Evolutionary conservation across 2,888 invertebrate species (phyloP), one percentile per base, ranked within the genome.

Genomic region (Chironomus riparius): DNA sequence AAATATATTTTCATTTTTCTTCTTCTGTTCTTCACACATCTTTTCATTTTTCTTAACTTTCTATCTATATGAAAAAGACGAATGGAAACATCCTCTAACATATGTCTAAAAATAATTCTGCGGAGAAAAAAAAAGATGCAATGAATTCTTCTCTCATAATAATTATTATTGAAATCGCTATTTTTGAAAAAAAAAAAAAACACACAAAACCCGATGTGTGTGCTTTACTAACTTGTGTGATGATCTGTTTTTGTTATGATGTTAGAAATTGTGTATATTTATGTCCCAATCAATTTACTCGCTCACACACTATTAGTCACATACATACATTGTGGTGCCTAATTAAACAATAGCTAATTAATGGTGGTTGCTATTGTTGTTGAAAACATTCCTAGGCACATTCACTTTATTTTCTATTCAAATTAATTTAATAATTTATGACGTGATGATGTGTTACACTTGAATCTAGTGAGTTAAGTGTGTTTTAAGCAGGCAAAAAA

Each of bases 71-170:
- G 50, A 56, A 56, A 65, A 65, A 65, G 18, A 22, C 65, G 65
- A 24, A 24, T 65, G 65, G 65, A 65, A 56, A 65, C 65, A 21
- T 65, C 21, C 24, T 24, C 65, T 65, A 65, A 65, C 65, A 65
- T 65, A 56, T 65, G 65, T 24, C 65, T 65, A 65, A 65, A 65
- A 65, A 65, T 65, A 65, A 65, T 56, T 24, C n/a, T 24, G 65
- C 65, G 65, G 65, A 65, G 65, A 65, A 65, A 65, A 38, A 4
- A 62, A 24, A 65, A 65, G 24, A 65, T 65, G 65, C 65, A 65
- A 65, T 65, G 65, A 65, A 65, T 65, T 65, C 21, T 65, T 65
- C 65, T 38, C 38, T 38, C 38, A 38, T 38, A 38, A 65, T 65
- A 65, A 65, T 24, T 65, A 65, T 65, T 65, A 13, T 21, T 21